Evolutionary conservation across 2,797 vertebrate genomes (phyloP), one percentile per base, ranked within the genome.

Genomic region (Carcharodon carcharias): DNA sequence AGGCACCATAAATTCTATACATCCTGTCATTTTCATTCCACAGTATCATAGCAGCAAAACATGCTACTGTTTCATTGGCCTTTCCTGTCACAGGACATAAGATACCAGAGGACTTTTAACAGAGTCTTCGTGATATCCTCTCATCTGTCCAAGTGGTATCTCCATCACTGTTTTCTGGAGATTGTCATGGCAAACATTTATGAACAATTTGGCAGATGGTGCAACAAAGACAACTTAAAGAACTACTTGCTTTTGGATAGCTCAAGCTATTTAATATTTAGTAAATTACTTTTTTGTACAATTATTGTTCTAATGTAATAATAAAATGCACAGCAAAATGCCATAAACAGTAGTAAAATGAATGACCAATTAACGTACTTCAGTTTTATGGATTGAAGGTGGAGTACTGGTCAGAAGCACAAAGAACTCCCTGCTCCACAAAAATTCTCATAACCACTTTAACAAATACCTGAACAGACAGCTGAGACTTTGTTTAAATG

Each of bases 1-100:
- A 26, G n/a, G 45, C 94, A 95, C 26, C 5, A 95, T 92, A 56
- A 56, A 95, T 35, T 95, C 67, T 95, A 77, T 77, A 95, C 69
- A 73, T 56, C 94, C 69, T 58, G 54, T 56, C 1, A 58, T 58
- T 71, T 58, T 35, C 50, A 71, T 95, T 95, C 11, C 67, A 23
- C 50, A 14, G 23, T 45, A 54, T 95, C 40, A 95, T 65, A 54
- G 93, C 67, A 14, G 40, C 23, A 54, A 95, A 73, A 31, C 14
- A 54, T 77, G 26, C 2, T 95, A 18, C 45, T 71, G 40, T 95
- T 71, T 95, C 71, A 77, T 77, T 73, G 69, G 69, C 31, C 50
- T 16, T 95, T 77, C 94, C 94, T 73, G 69, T 71, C 69, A 35
- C 94, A n/a, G 69, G 45, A 77, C 69, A 35, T n/a, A 14, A 95